Evolutionary conservation across 2,888 invertebrate species (phyloP), one percentile per base, ranked within the genome.

Genomic region (Peribatodes rhomboidaria): DNA sequence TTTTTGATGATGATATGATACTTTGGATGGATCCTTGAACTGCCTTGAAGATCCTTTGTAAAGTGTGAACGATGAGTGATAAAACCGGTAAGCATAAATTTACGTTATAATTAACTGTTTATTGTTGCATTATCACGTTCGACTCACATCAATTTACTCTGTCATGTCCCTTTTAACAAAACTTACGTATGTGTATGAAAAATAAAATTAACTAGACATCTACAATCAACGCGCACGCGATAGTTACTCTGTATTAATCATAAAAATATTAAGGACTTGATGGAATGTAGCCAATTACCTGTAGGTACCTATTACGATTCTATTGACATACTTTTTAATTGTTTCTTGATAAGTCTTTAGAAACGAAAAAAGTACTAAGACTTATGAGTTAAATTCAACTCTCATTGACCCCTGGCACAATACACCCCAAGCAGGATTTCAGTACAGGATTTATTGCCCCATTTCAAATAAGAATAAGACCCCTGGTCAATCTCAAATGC

Each of bases 11-110:
- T 70, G 70, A 76, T 72, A 76, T 72, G 67, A 76, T 73, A 72
- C 69, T 72, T 69, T 71, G 46, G 66, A 68, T 68, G 71, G 56
- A 70, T 73, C 61, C 65, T 60, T 65, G 71, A 72, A 61, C 44
- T 20, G 55, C 39, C 56, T 66, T 52, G 42, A 63, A 70, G 47
- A 39, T 61, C 69, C 65, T 69, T 75, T 72, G 61, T 64, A 74
- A 60, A 76, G 70, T 66, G 68, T 73, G 73, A 61, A 76, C 69
- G 73, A 83, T 83, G 83, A 77, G 75, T 73, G 73, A 47, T 67
- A 76, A 65, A 73, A 81, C 76, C 81, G 82, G 83, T 83, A 80
- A 78, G 74, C 72, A 66, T 67, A 59, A 65, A 65, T 72, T 70
- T 60, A 61, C 33, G 13, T 54, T 58, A 49, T 54, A 58, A n/a